Base-by-base conservation (phyloP, 2,888 invertebrate species). In the Xestobium rufovillosum region DNA sequence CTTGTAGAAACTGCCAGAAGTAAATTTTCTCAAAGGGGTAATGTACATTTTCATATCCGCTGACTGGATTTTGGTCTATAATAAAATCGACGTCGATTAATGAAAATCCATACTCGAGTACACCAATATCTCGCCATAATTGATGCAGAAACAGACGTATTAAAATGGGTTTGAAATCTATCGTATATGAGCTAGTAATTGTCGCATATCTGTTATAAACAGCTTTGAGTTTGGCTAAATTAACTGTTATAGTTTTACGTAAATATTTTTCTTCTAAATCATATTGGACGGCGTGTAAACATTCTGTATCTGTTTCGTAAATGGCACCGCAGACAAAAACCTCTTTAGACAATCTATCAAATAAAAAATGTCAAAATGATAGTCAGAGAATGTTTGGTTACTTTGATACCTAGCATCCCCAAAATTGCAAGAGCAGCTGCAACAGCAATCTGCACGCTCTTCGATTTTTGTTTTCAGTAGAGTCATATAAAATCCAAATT, bases 1-100 rank as follows among this genome's bases (percentile, higher is more conserved):
- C 69, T 41, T 75, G 73, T 19, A 75, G 38, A 56, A 75, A 76
- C 55, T 78, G 78, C 73, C 76, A 78, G 50, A 72, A 73, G 54
- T 73, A 72, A 49, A 78, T 68, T 47, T 66, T 69, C 48, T 76
- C 76, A 50, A 76, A 77, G 0, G 78, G 78, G 49, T 70, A 51
- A 47, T 75, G 72, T 1, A 65, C 55, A 3, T 57, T 56, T 37
- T 61, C 64, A 2, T 72, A 55, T 2, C 71, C 58, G 64, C 70
- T 69, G 33, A 64, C 61, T 0, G 67, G 66, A 49, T 73, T 72
- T 42, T 63, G 50, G 43, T 68, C 62, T 45, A 72, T 65, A 41
- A 70, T 57, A 28, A 57, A 53, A 54, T 78, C 76, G 3, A 71
- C 68, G 34, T 75, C 67, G 2, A 69, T 62, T 3, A 78, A 57